phyloP scores from a whole-genome alignment of 2,797 vertebrate genomes.

The Syndactyla subalaris region DNA sequence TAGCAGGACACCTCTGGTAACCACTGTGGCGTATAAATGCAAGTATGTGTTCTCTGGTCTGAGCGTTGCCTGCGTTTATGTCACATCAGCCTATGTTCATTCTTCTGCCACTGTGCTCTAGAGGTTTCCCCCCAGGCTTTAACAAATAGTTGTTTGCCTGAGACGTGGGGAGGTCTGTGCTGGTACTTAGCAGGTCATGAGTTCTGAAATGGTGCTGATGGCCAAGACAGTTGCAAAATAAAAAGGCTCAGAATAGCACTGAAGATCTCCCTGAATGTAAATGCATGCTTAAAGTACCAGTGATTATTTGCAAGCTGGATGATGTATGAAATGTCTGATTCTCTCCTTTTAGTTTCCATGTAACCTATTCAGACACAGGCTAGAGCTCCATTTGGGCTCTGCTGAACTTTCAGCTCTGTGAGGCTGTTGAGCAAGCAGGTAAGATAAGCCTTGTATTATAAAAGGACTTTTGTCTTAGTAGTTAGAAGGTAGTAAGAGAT shows the following conservation, averaged over 20 bases:
- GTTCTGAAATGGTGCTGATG: background rate
- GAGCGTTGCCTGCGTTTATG: fast-evolving
- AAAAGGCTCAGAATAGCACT: background rate
- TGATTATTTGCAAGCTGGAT: background rate
- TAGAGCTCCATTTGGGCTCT: background rate
- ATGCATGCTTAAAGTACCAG: background rate
- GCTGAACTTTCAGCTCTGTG: background rate
- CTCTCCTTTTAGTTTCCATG: background rate
- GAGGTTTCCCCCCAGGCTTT: background rate
- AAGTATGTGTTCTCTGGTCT: background rate
- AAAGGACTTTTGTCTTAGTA: background rate
- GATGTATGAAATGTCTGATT: background rate
- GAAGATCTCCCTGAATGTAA: background rate
- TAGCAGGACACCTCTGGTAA: background rate
- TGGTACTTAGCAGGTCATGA: background rate
- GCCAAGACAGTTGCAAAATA: background rate
- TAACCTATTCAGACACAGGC: background rate
- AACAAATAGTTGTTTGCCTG: background rate
- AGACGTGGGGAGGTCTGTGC: background rate
- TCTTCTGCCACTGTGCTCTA: background rate
- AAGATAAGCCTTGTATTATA: background rate
- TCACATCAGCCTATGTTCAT: background rate
- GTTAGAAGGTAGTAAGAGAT: background rate
- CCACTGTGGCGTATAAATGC: background rate
- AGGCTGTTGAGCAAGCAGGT: background rate